phyloP scores from a whole-genome alignment of 2,888 invertebrate genomes.

The Endotricha flammealis region DNA sequence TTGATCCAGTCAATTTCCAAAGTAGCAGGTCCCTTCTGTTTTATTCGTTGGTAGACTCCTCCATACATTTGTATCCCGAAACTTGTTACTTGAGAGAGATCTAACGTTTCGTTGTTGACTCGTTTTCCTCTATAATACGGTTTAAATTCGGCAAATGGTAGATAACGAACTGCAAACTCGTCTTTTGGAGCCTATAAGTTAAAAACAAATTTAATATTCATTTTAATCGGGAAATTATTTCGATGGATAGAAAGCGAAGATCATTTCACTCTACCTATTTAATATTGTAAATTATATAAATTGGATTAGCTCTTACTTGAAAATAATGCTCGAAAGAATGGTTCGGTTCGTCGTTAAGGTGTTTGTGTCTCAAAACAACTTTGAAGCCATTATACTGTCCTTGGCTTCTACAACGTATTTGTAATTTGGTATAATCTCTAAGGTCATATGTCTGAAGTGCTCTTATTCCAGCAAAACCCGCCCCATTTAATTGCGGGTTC shows the following conservation, averaged over 20 bases:
- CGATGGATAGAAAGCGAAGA: too few species aligned
- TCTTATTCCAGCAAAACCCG: slow-evolving; percentile 81
- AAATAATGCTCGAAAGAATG: slow-evolving; percentile 80
- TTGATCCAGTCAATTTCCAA: slow-evolving; percentile 81
- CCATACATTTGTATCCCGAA: slow-evolving; percentile 82
- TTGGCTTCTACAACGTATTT: slow-evolving; percentile 77
- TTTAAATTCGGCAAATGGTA: slow-evolving; percentile 78
- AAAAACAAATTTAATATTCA: too few species aligned
- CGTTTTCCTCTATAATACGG: slow-evolving; percentile 80
- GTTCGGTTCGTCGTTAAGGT: slow-evolving; percentile 74
- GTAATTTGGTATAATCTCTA: slow-evolving; percentile 61
- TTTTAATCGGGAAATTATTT: too few species aligned
- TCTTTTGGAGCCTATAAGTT: slow-evolving; percentile 77
- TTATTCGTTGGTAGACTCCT: slow-evolving; percentile 80
- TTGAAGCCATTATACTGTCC: slow-evolving; percentile 79
- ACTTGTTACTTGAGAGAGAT: slow-evolving; percentile 76
- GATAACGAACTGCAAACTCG: slow-evolving; percentile 68
- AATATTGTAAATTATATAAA: too few species aligned
- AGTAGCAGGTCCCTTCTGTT: slow-evolving; percentile 81
- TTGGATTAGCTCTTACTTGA: too few species aligned
- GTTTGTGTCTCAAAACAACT: slow-evolving; percentile 78
- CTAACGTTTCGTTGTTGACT: slow-evolving; percentile 75
- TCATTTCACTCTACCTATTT: too few species aligned
- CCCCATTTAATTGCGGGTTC: slow-evolving; percentile 83
- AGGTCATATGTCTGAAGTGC: slow-evolving; percentile 71